Percentiles rank a stretch among this genome's conserved stretches.
phyloP scores from a whole-genome alignment of 2,797 vertebrate species.

The Molossus alvarezi region DNA sequence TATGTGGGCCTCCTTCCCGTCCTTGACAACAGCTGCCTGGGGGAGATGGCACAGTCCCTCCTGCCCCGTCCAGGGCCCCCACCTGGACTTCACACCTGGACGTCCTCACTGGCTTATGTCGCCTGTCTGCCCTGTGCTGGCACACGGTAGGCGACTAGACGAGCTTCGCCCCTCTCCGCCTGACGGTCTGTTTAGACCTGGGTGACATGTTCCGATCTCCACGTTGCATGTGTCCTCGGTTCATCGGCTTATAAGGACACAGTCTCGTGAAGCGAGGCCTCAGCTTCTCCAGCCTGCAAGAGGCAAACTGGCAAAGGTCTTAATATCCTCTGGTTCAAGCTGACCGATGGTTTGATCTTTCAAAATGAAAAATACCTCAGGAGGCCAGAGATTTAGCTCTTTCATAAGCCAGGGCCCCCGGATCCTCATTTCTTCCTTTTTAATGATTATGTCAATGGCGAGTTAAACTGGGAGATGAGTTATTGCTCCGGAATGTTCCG shows the following conservation, averaged over 20 bases:
- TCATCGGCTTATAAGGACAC: not conserved
- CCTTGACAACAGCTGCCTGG: not conserved
- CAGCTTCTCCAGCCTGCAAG: not conserved
- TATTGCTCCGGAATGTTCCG: constrained; percentile 59
- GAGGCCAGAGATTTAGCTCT: constrained; percentile 39
- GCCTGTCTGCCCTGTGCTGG: not conserved
- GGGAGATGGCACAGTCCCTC: fast-evolving
- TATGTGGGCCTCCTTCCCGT: not conserved
- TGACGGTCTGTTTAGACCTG: not conserved
- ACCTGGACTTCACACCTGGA: not conserved
- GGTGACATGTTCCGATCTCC: not conserved
- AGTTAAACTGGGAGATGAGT: constrained; percentile 59
- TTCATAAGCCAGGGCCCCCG: not conserved
- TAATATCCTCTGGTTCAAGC: not conserved
- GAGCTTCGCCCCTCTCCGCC: too few relatives aligned
- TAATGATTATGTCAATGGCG: constrained; percentile 44
- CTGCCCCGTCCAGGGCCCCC: fast-evolving
- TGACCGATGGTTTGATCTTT: constrained; percentile 27
- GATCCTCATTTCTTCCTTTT: constrained; percentile 43
- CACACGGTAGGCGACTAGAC: not conserved
- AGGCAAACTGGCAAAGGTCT: not conserved
- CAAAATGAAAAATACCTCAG: constrained; percentile 46
- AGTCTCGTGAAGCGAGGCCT: not conserved
- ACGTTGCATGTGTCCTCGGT: not conserved
- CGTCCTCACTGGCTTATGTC: not conserved